Base-by-base conservation (phyloP, 2,113 vertebrate genomes). In the Raja brachyura region DNA sequence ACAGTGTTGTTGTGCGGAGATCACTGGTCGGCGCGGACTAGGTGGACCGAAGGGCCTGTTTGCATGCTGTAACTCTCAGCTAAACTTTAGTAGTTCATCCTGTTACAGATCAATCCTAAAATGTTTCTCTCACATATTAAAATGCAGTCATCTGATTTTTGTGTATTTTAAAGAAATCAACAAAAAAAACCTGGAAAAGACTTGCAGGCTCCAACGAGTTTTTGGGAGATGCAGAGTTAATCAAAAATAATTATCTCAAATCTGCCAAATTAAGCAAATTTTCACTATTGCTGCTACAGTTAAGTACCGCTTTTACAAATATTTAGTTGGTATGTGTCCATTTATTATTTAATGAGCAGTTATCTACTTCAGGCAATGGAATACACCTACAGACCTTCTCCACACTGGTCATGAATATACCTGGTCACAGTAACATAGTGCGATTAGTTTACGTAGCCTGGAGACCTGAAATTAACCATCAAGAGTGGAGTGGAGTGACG, bases 321-420 rank as follows among this genome's bases (percentile, higher is more conserved):
- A 22, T 81, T 6, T 56, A 11, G 56, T 13, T 61, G 25, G 13
- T 61, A 0, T 61, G 28, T 86, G 56, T n/a, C 81, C 81, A 59
- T 59, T 86, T 86, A 86, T 86, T 85, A 85, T 59, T 85, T 85
- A 85, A 85, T 56, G 54, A 86, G 56, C 59, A 86, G 61, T 11
- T 2, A n/a, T 85, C 54, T 61, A 28, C 13, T 86, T 4, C 11
- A 61, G 56, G 59, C 54, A 59, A 4, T 28, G 13, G 56, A 86
- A n/a, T 16, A 39, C 31, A 70, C 68, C 63, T 68, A 9, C 39
- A 18, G 33, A 90, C 20, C 31, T 70, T 90, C 39, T 70, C 25
- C 28, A 59, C 9, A 70, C 63, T 39, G 20, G 33, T 39, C 14
- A 48, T 48, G 88, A 48, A 39, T 31, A 90, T 90, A 31, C 39